Conservation (phyloP, 1,140 invertebrate genomes). For the Phthorimaea operculella region DNA sequence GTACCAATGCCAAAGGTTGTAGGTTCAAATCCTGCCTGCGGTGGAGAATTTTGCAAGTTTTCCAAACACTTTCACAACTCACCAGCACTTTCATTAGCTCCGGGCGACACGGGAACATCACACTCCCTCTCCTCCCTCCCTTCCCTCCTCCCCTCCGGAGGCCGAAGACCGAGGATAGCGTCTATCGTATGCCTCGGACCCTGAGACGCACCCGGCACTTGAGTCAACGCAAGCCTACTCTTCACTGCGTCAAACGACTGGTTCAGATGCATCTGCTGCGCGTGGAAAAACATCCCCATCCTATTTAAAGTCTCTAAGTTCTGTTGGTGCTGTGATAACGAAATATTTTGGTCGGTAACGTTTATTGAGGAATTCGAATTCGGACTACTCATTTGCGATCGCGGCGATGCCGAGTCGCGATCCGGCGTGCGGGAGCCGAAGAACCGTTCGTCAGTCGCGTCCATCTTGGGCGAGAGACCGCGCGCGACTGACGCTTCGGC, state of each 20-base stretch:
- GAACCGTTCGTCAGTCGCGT: conserved; percentile 49
- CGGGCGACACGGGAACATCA: conserved; percentile 54
- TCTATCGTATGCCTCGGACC: conserved; percentile 60
- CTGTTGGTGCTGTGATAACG: conserved; percentile 48
- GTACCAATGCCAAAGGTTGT: too few relatives aligned
- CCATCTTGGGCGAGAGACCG: conserved; percentile 40
- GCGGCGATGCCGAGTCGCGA: conserved; percentile 49
- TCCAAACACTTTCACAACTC: conserved; percentile 24
- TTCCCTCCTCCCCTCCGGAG: conserved; percentile 20
- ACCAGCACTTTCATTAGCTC: conserved; percentile 58
- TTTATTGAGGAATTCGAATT: conserved; percentile 53
- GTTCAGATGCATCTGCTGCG: conserved; percentile 57
- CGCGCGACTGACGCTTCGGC: conserved; percentile 31
- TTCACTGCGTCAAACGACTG: conserved; percentile 56
- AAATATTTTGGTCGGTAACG: conserved; percentile 36
- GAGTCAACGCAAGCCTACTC: conserved; percentile 45
- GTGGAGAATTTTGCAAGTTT: too few relatives aligned
- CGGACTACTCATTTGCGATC: conserved; percentile 52
- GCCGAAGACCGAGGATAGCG: conserved; percentile 50
- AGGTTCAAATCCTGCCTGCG: too few relatives aligned
- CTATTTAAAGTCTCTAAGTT: conserved; percentile 56
- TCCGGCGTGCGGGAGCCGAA: conserved; percentile 48
- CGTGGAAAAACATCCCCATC: conserved; percentile 63
- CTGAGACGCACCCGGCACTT: conserved; percentile 46
- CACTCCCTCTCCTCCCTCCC: conserved; percentile 46